A percentile compares a stretch with the other conserved stretches of the same genome.
Conservation (phyloP, 2,888 invertebrate genomes). For the Eupithecia inturbata region DNA sequence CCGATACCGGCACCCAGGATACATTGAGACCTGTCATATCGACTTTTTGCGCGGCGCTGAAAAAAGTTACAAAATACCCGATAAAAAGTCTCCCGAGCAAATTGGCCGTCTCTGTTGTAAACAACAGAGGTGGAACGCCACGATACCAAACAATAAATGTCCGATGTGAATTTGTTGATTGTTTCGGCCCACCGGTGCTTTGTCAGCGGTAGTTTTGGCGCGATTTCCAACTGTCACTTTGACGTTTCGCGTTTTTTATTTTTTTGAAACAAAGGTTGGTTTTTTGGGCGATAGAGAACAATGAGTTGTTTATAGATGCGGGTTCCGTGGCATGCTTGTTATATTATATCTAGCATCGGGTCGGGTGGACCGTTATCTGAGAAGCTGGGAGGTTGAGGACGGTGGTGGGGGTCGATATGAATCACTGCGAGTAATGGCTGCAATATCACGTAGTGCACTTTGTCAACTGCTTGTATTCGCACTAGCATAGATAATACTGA, state of each 20-base stretch:
- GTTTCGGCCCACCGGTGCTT: conserved; percentile 72
- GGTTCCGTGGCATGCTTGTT: conserved; percentile 35
- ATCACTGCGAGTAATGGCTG: conserved; percentile 83
- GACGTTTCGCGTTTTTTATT: conserved; percentile 59
- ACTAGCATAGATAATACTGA: conserved; percentile 79
- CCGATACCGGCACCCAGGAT: conserved; percentile 61
- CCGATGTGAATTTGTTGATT: conserved; percentile 81
- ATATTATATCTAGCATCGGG: conserved; percentile 44
- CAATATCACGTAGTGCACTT: conserved; percentile 84
- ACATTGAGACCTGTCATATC: conserved; percentile 81
- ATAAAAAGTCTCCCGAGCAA: conserved; percentile 81
- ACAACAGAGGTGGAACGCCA: conserved; percentile 81
- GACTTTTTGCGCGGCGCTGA: conserved; percentile 77
- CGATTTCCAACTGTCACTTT: conserved; percentile 69
- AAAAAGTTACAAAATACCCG: conserved; percentile 67
- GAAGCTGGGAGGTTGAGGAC: conserved; percentile 59
- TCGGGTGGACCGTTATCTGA: conserved; percentile 63
- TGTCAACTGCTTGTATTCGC: conserved; percentile 82
- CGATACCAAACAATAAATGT: conserved; percentile 83
- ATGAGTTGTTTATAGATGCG: conserved; percentile 51
- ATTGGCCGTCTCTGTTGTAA: conserved; percentile 83
- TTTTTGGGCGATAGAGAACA: conserved; percentile 39
- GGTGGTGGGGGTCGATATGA: conserved; percentile 74
- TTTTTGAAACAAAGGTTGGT: conserved; percentile 42
- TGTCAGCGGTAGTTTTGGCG: conserved; percentile 75